phyloP scores from a whole-genome alignment of 2,888 invertebrate species.

The Zygogramma bicolorata region DNA sequence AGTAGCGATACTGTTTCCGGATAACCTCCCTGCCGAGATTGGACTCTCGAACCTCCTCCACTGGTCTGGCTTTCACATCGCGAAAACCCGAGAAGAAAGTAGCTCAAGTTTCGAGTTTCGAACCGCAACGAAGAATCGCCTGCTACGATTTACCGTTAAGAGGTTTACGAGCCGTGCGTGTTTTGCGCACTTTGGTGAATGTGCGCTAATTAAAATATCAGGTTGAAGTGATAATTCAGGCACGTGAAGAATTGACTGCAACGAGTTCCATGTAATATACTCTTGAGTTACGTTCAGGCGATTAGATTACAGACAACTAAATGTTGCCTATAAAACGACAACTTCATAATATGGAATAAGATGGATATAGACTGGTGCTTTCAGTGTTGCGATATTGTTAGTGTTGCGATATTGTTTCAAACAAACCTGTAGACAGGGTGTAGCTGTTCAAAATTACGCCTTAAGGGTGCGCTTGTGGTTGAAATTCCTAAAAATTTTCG shows the following conservation, averaged over 20 bases:
- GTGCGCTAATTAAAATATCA: conserved; percentile 12
- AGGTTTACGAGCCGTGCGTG: not conserved
- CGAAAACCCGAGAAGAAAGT: not conserved
- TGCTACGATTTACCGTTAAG: not conserved
- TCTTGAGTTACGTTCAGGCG: not conserved
- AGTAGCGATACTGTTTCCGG: too few relatives aligned
- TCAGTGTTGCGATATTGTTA: not conserved
- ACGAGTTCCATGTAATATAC: not conserved
- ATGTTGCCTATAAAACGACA: not conserved
- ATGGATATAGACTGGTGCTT: too few relatives aligned
- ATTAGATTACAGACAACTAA: not conserved
- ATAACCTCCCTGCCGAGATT: not conserved
- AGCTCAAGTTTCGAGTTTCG: conserved; percentile 3
- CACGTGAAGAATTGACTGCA: not conserved
- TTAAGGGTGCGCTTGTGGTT: too few relatives aligned
- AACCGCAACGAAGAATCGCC: not conserved
- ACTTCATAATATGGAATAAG: too few relatives aligned
- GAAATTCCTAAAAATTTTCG: too few relatives aligned
- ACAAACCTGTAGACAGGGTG: too few relatives aligned
- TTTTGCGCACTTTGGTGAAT: conserved; percentile 12
- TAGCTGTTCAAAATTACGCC: too few relatives aligned
- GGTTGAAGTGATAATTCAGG: conserved; percentile 9
- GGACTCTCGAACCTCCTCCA: not conserved
- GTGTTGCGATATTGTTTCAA: too few relatives aligned
- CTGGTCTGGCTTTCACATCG: not conserved